Base-by-base conservation (phyloP, 2,888 invertebrate genomes). In the Drosophila mimetica region DNA sequence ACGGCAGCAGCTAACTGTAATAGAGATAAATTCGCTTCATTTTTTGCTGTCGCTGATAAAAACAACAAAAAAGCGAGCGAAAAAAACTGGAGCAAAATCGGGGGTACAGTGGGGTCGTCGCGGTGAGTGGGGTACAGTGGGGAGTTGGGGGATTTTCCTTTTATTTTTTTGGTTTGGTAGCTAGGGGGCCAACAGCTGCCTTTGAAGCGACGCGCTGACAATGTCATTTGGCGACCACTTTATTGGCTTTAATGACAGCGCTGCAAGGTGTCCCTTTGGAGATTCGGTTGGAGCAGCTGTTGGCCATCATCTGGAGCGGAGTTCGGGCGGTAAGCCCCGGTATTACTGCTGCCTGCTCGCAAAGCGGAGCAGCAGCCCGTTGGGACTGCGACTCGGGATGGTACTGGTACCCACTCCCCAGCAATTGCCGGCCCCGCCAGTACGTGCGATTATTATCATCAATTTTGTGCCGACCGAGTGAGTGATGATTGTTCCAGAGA, bases 371-470 rank as follows among this genome's bases (percentile, higher is more conserved):
- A 59, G 55, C 69, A 51, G 67, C 47, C 47, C 46, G 46, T 2
- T 46, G 46, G 46, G 46, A 59, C 16, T 30, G 14, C 22, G 4
- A 18, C 13, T 14, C 25, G 3, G 22, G 9, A 2, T 16, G 39
- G 39, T 18, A 48, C 37, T 30, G 13, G 9, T n/a, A 3, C 48
- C 55, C 55, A 30, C 60, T 59, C 28, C 54, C 32, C 46, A 41
- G 22, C 48, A 46, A 65, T 80, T 79, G 71, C 64, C 53, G 71
- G 47, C 55, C 46, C 54, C 58, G 59, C 63, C 61, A 66, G 61
- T 76, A 82, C 82, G 83, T 82, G 84, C 88, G 88, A 90, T 90
- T 88, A 89, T 89, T 82, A 87, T 88, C 90, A 89, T 89, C 89
- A 90, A 89, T 89, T 89, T 89, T 85, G 72, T 75, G 78, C 67